These are phyloP conservation scores for Capitella teleta DNA, from an alignment of 1,140 invertebrate species.

Conservation along the genomic window DNA sequence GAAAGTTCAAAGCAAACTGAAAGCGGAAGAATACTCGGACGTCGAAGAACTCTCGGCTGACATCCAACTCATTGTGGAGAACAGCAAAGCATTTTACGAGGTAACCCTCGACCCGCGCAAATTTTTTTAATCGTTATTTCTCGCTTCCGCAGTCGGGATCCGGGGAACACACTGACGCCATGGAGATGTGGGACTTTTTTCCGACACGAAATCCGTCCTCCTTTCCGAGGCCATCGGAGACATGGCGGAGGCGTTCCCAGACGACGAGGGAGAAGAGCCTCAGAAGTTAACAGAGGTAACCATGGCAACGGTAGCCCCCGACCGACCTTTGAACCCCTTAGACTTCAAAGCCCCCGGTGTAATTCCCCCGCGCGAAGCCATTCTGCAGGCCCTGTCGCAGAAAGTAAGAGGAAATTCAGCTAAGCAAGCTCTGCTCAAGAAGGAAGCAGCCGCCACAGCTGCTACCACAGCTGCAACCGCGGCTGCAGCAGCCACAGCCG, in stretches of 20 bases:
- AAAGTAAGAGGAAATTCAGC: too few species aligned
- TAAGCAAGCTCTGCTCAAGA: too few species aligned
- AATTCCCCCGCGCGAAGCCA: background rate
- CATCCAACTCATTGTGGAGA: constrained; percentile 80
- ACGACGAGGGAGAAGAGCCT: background rate
- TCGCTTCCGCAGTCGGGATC: constrained; percentile 38
- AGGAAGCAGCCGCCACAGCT: too few species aligned
- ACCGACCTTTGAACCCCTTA: constrained; percentile 11
- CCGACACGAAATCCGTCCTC: constrained; percentile 36
- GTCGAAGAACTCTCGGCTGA: constrained; percentile 82
- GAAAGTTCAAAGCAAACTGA: constrained; percentile 89
- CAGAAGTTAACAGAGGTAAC: background rate
- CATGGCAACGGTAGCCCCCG: background rate
- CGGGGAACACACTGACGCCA: constrained; percentile 81
- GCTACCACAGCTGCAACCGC: too few species aligned
- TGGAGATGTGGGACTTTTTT: constrained; percentile 74
- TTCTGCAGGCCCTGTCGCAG: too few species aligned
- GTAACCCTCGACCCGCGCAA: constrained; percentile 39
- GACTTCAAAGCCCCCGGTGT: constrained; percentile 7
- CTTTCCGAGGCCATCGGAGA: constrained; percentile 11
- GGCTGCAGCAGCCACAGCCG: too few species aligned
- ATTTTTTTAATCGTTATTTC: background rate
- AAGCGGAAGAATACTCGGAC: constrained; percentile 80
- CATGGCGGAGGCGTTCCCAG: background rate
- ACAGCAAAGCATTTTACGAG: constrained; percentile 91